Evolutionary conservation across 1,140 invertebrate species (phyloP), one percentile per base, ranked within the genome.

Genomic region (Drosophila teissieri): DNA sequence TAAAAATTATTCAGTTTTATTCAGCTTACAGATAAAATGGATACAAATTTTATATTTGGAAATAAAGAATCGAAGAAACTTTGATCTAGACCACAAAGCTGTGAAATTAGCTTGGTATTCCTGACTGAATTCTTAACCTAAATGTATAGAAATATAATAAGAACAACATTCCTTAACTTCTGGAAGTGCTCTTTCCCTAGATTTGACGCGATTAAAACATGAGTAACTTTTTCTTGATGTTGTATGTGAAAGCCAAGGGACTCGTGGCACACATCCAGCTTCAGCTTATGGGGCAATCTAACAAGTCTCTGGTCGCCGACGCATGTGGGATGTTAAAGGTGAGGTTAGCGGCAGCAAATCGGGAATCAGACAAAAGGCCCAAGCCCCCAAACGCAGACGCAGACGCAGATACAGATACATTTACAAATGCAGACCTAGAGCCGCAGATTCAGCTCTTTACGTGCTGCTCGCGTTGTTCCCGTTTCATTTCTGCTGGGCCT

Each of bases 241-340:
- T 5, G 8, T 10, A 36, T 34, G 17, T 17, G 19, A 27, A 42
- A 70, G n/a, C 2, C 36, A 36, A 42, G 64, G 64, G 44, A 57
- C 67, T 68, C 36, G 22, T 15, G 49, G 11, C 17, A 24, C n/a
- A 42, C 27, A 62, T 62, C 60, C 60, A 60, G 17, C 27, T 68
- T 31, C 36, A 70, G 52, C 61, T 31, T 22, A 61, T 73, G 69
- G 52, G 49, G 73, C 73, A 77, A 77, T 70, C 65, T 40, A 69
- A 52, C 65, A 73, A 85, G 81, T 73, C 81, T 83, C 80, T 54
- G 69, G 37, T 63, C 56, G 58, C 54, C 78, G 73, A 90, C 86
- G 86, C 86, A 90, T 90, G 86, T 90, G 86, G 86, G 86, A 90
- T 86, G 86, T 90, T 90, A 90, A 90, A 90, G 86, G 86, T 90